A percentile compares a stretch with the other conserved stretches of the same genome.
Conservation (phyloP, 2,888 invertebrate genomes). For the Hyalella azteca region DNA sequence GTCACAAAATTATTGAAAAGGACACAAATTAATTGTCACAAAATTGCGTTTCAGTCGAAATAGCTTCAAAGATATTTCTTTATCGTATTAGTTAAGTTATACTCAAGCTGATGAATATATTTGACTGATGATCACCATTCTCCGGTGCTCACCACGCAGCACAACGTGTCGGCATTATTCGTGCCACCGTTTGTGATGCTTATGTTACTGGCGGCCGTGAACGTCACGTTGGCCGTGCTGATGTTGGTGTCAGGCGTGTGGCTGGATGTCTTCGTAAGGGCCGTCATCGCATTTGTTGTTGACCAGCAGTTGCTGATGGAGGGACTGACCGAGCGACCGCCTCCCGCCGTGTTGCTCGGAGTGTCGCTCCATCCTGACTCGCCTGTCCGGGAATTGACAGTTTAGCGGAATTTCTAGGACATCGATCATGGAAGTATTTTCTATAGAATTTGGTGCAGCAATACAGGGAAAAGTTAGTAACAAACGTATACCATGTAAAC, state of each 20-base stretch:
- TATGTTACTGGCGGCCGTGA: background rate
- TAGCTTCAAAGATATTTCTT: background rate
- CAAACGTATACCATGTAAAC: no score
- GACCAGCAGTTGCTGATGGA: background rate
- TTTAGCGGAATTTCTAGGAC: no score
- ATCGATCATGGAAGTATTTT: no score
- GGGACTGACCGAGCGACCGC: background rate
- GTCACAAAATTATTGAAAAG: no score
- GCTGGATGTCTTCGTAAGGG: background rate
- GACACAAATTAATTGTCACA: no score
- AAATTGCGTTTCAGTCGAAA: background rate
- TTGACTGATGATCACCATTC: background rate
- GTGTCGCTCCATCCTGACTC: background rate
- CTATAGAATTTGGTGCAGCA: no score
- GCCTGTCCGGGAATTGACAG: background rate
- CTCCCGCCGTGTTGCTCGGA: background rate
- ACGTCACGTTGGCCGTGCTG: background rate
- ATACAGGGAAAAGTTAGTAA: no score
- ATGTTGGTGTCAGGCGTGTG: background rate
- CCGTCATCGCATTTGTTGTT: background rate
- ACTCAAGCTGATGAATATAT: background rate
- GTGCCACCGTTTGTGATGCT: slow-evolving; percentile 11
- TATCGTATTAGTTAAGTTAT: background rate
- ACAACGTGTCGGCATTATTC: background rate
- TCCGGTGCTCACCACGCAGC: background rate